Base-by-base conservation (phyloP, 2,888 invertebrate genomes). In the Phortica okadai region DNA sequence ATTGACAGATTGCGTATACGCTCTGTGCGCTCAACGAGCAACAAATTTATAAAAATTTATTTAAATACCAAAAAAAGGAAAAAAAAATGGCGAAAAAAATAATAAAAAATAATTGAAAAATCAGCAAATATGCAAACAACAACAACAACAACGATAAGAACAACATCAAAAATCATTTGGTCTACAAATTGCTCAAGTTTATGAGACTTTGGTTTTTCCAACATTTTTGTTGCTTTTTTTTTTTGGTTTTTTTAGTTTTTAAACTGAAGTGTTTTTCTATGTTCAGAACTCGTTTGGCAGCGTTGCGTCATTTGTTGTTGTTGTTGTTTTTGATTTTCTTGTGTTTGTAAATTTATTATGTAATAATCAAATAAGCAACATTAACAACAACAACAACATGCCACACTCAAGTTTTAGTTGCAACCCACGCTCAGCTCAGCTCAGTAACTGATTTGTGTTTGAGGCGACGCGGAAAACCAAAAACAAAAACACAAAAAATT, bases 251-350 rank as follows among this genome's bases (percentile, higher is more conserved):
- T 45, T 8, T 16, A 58, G 7, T 58, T 58, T 58, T 58, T 58
- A 6, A n/a, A 8, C 58, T n/a, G 21, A 58, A 58, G 58, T n/a
- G 16, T 58, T 58, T 58, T 58, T 21, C 21, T 58, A 58, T n/a
- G 58, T 58, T 58, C 45, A 58, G 80, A 82, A 82, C 83, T 80
- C 73, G 82, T 82, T 82, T 78, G 21, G 21, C 21, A 44, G 45
- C 45, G 14, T 58, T 58, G 58, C 58, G 16, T 58, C 14, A 58
- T 58, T 58, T 58, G 25, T 66, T 41, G 41, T 66, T 66, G 41
- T 42, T 66, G 33, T 66, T 66, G 5, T 41, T 10, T 8, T 66
- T 42, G 2, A 41, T 33, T 33, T 62, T 62, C 8, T 10, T 64
- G 62, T 67, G 14, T 33, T 41, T 67, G 14, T 67, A 14, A 67